Evolutionary conservation across 2,888 invertebrate genomes (phyloP).

Genomic region (Gerris lacustris): DNA sequence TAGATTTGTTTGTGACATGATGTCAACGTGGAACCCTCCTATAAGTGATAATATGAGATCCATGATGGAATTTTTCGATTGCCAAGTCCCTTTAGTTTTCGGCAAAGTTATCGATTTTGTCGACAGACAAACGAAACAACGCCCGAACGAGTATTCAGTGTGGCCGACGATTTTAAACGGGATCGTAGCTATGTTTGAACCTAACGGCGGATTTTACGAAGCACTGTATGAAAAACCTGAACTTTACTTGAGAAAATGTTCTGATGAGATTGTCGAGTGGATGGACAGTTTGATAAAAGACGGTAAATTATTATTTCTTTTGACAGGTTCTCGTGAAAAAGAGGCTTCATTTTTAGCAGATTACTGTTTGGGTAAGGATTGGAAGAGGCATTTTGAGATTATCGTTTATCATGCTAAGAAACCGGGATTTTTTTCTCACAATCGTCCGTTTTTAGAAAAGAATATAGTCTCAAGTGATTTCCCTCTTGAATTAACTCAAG

Average conservation of each 20-base stretch:
- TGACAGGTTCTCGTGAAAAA: conserved; percentile 60
- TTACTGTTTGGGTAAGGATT: conserved; percentile 49
- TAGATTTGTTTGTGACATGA: conserved; percentile 43
- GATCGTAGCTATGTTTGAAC: conserved; percentile 47
- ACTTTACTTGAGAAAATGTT: conserved; percentile 46
- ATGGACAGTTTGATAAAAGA: conserved; percentile 43
- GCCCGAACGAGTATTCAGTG: conserved; percentile 42
- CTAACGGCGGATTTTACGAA: conserved; percentile 52
- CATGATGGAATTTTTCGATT: conserved; percentile 52
- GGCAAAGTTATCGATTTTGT: conserved; percentile 53
- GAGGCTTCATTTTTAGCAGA: conserved; percentile 52
- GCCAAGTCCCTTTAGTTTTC: conserved; percentile 50
- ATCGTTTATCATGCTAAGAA: conserved; percentile 56
- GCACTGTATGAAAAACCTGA: conserved; percentile 39
- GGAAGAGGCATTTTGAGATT: conserved; percentile 51
- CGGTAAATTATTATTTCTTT: conserved; percentile 47
- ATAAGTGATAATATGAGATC: conserved; percentile 47
- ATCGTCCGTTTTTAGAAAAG: conserved; percentile 44
- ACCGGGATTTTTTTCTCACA: conserved; percentile 54
- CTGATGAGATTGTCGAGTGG: conserved; percentile 44
- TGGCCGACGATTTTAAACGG: conserved; percentile 54
- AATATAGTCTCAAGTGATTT: conserved; percentile 26
- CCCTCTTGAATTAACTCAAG: conserved; percentile 42
- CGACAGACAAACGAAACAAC: conserved; percentile 38
- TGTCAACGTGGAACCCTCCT: conserved; percentile 52